These are phyloP conservation scores for Drosophila sproati DNA, from an alignment of 1,140 invertebrate genomes.

Conservation along the genomic window DNA sequence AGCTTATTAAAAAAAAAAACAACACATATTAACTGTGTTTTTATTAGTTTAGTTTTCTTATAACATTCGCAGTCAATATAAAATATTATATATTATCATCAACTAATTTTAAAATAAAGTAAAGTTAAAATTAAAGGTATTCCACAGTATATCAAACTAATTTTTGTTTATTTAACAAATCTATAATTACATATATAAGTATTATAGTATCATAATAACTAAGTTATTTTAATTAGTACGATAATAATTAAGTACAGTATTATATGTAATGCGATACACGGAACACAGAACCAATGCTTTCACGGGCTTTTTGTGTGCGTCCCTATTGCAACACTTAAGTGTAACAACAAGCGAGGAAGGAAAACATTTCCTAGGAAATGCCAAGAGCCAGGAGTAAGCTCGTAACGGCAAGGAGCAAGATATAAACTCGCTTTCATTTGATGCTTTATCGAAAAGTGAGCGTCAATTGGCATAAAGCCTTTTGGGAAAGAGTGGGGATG, in stretches of 20 bases:
- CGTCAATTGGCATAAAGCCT: slow-evolving; percentile 44
- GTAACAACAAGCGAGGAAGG: slow-evolving; percentile 41
- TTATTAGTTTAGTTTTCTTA: too few relatives aligned
- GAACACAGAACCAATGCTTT: background rate
- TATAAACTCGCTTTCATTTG: slow-evolving; percentile 44
- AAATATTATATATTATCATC: too few relatives aligned
- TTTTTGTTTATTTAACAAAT: too few relatives aligned
- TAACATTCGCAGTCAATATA: too few relatives aligned
- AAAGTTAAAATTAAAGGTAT: too few relatives aligned
- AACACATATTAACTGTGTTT: too few relatives aligned
- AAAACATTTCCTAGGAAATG: slow-evolving; percentile 65
- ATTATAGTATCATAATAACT: background rate
- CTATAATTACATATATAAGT: background rate
- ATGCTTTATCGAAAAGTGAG: slow-evolving; percentile 45
- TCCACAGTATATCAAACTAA: too few relatives aligned
- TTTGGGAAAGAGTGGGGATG: background rate
- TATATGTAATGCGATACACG: background rate
- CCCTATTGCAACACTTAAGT: slow-evolving; percentile 39
- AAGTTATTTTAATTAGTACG: too few relatives aligned
- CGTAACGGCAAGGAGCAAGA: slow-evolving; percentile 20
- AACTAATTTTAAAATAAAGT: too few relatives aligned
- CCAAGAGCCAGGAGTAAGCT: slow-evolving; percentile 39
- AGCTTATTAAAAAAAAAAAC: too few relatives aligned
- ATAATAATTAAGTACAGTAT: background rate
- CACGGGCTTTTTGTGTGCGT: slow-evolving; percentile 9